Conservation (phyloP, 1,140 invertebrate genomes). For the Drosophila nannoptera region DNA sequence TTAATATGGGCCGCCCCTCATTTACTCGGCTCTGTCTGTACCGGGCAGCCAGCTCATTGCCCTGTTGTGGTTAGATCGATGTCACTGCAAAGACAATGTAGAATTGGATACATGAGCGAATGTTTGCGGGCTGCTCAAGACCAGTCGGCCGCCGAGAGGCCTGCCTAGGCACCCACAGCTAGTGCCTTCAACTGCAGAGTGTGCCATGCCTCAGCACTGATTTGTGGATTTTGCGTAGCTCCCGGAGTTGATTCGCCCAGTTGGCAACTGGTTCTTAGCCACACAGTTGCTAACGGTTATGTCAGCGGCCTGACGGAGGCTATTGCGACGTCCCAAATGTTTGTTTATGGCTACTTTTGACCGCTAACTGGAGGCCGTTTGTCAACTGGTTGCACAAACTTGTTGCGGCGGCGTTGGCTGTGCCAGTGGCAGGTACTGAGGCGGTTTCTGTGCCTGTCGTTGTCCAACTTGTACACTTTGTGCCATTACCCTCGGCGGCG, state of each 20-base stretch:
- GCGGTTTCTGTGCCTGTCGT: neutral
- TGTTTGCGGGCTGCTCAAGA: too few species aligned
- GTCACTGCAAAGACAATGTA: too few species aligned
- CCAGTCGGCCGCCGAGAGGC: neutral
- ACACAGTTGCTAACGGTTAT: slow-evolving; percentile 56
- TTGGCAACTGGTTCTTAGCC: slow-evolving; percentile 47
- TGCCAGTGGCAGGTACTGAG: neutral
- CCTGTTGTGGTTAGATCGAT: too few species aligned
- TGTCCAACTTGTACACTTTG: slow-evolving; percentile 59
- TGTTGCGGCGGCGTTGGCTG: slow-evolving; percentile 28
- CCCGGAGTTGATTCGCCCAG: neutral
- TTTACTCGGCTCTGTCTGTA: too few species aligned
- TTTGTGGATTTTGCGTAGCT: neutral
- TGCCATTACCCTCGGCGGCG: slow-evolving; percentile 28
- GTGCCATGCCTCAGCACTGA: neutral
- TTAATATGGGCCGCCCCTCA: too few species aligned
- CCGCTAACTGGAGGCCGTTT: slow-evolving; percentile 54
- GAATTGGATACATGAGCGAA: too few species aligned
- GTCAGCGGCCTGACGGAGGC: slow-evolving; percentile 36
- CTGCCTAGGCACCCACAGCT: neutral
- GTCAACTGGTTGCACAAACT: slow-evolving; percentile 55
- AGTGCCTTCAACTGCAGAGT: neutral
- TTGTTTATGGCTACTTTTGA: slow-evolving; percentile 59
- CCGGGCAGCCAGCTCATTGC: too few species aligned
- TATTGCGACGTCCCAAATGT: slow-evolving; percentile 37